phyloP scores from a whole-genome alignment of 2,797 vertebrate species.

The Heliangelus exortis region DNA sequence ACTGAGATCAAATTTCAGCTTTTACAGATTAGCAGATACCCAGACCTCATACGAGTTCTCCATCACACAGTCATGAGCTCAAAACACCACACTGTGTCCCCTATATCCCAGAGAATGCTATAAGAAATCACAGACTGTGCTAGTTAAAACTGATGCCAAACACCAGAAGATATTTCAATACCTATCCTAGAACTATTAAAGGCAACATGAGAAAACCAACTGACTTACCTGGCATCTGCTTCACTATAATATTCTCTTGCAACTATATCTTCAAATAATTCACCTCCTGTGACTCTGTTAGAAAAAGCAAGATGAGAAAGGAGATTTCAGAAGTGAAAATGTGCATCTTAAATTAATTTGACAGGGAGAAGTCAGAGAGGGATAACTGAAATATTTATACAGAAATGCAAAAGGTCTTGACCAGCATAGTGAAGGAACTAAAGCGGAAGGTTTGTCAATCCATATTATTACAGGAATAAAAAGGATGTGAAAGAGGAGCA shows the following conservation, averaged over 20 bases:
- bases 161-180: background rate
- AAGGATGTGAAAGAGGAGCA: background rate
- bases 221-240: conserved; percentile 96
- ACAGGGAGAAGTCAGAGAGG: background rate
- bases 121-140: background rate
- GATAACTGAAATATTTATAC: background rate
- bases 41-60: background rate
- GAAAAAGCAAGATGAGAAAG: conserved; percentile 30
- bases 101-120: background rate
- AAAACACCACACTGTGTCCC: background rate
- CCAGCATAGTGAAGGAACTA: background rate
- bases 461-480: background rate
- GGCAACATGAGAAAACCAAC: background rate
- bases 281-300: conserved; percentile 94
- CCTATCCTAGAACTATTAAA: background rate
- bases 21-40: background rate
- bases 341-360: background rate
- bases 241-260: conserved; percentile 98
- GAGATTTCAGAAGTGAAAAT: background rate
- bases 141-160: conserved; percentile 61
- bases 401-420: background rate
- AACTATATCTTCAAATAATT: conserved; percentile 98
- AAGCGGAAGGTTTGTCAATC: background rate
- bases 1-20: background rate
- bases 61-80: background rate